A percentile compares a stretch with the other conserved stretches of the same genome.
phyloP scores from a whole-genome alignment of 2,113 vertebrate species.

The Gymnocephalus cernua region DNA sequence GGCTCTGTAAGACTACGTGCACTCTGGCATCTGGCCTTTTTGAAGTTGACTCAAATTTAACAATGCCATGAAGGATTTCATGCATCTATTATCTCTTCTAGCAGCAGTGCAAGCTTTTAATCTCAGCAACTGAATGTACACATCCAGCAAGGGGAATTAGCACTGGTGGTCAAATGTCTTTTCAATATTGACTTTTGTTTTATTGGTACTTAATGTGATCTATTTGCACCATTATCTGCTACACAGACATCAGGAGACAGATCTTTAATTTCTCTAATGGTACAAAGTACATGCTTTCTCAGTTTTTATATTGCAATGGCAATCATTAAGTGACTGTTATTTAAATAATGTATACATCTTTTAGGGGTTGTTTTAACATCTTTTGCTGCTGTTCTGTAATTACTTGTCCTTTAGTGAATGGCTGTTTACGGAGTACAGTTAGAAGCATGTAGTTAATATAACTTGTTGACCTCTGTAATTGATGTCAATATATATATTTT shows the following conservation, averaged over 20 bases:
- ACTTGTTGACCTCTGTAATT: not conserved
- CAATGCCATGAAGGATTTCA: not conserved
- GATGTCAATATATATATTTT: not conserved
- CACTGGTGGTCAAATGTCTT: slow-evolving; percentile 35
- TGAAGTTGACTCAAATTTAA: slow-evolving; percentile 6
- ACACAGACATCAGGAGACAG: slow-evolving; percentile 39
- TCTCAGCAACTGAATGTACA: slow-evolving; percentile 21
- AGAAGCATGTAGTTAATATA: not conserved
- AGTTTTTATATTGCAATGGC: not conserved
- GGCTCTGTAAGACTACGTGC: not conserved
- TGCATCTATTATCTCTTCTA: slow-evolving; percentile 6
- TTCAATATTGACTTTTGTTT: slow-evolving; percentile 60
- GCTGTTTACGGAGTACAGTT: not conserved
- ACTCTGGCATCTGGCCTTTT: not conserved
- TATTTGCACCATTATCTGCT: slow-evolving; percentile 41
- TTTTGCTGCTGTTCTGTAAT: slow-evolving; percentile 3
- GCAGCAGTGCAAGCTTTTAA: slow-evolving; percentile 10
- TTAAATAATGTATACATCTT: not conserved
- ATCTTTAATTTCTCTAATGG: slow-evolving; percentile 19
- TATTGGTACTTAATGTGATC: slow-evolving; percentile 52
- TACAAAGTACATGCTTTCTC: slow-evolving; percentile 5
- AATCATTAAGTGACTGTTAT: not conserved
- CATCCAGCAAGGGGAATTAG: slow-evolving; percentile 38
- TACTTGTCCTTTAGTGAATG: not conserved
- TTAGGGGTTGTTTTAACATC: not conserved